Base-by-base conservation (phyloP, 2,888 invertebrate species). In the Neelides folsomi region DNA sequence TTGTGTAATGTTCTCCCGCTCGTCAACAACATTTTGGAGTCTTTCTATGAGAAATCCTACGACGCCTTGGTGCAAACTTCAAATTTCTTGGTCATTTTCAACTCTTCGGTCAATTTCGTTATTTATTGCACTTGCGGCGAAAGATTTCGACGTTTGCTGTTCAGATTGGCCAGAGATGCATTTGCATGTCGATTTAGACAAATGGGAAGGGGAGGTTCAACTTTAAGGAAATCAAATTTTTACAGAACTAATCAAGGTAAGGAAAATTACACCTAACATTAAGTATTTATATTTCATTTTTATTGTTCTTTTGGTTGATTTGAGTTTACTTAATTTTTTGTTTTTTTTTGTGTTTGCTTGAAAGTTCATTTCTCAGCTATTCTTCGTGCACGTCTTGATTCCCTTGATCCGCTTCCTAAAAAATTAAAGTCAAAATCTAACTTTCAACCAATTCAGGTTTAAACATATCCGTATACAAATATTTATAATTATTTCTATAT, bases 111-210 rank as follows among this genome's bases (percentile, higher is more conserved):
- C 57, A 97, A 97, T 73, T 95, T 97, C 71, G 81, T 97, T 60
- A 92, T 97, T 66, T 97, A 97, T 74, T 93, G 94, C 61, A 93
- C 93, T 62, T 94, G 95, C 71, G 95, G 95, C 1, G 89, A 94
- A 70, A 94, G 95, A 71, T 95, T 95, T 74, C 86, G 89, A 69
- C 77, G 86, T 56, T 79, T 90, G 60, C 88, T 90, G 71, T 72
- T 86, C 62, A 57, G 64, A 18, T 57, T 64, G 18, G 63, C 62
- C 47, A 50, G 61, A 38, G 64, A 64, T 52, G 61, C 60, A 43
- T 51, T 63, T 8, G 57, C 61, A 58, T 64, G 64, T 53, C 60
- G 64, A 16, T 55, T 27, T 27, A 27, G 7, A 5, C 27, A 27
- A 7, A 27, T 62, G 2, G 61, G 60, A 19, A 39, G 49, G 12